Evolutionary conservation across 2,113 vertebrate species (phyloP), one percentile per base, ranked within the genome.

Genomic region (Dryoscopus gambensis): DNA sequence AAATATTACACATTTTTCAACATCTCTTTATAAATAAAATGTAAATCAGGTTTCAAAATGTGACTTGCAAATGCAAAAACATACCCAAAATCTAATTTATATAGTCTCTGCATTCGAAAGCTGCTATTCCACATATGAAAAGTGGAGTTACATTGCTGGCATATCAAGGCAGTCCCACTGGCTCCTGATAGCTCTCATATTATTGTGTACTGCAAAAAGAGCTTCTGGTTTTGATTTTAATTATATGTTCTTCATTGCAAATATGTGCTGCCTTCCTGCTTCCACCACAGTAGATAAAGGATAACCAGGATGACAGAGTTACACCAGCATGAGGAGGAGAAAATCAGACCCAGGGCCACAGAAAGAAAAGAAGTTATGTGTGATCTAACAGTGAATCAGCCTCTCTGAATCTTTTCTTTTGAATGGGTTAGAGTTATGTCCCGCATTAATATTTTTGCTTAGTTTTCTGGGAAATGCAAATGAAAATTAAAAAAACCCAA

Each of bases 381-480:
- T 47, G 21, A 55, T 76, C 65, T 84, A 67, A 18, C 20, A 47
- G 27, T 28, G 76, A 59, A 63, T 52, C 13, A 71, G 8, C 40
- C 5, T 39, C 73, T 94, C 59, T 73, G 3, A 75, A 70, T 40
- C 14, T 87, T 93, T 92, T 94, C 69, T 80, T 96, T 91, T 64
- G 47, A 30, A 23, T 25, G 27, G 25, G 52, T 86, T 93, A 21
- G n/a, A 77, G 77, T 90, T 95, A 33, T 86, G 55, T 56, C 57
- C 67, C 84, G 64, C 44, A 60, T 97, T 93, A 95, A 93, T 97
- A 92, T 91, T 95, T 91, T 82, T 81, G 82, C 88, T 97, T 97
- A 71, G 78, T 97, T 97, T 97, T 79, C 90, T 77, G 46, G 74
- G 84, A 97, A 97, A 90, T 92, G 96, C 50, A 97, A 98, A 97